These are phyloP conservation scores for Porites evermanni DNA, from an alignment of 92 coral and sea anemone genomes.

Conservation along the genomic window DNA sequence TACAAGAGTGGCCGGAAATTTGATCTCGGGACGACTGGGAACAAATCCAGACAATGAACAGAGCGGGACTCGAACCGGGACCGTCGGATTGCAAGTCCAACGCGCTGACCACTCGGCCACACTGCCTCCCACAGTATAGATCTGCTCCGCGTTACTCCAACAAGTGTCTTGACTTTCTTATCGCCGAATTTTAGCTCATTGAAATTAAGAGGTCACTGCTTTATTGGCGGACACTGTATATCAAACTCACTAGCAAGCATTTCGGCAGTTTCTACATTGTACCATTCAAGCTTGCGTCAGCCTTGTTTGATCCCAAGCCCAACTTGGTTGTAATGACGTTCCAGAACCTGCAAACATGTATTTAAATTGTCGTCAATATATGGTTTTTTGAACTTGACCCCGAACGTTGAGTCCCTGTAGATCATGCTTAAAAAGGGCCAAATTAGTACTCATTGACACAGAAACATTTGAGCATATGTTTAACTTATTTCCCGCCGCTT, in stretches of 20 bases:
- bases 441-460: neutral
- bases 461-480: constrained; percentile 20
- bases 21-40: too few species aligned
- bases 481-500: neutral
- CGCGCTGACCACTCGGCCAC: too few species aligned
- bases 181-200: too few species aligned
- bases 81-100: too few species aligned
- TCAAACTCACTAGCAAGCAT: constrained; percentile 17
- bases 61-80: too few species aligned
- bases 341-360: constrained; percentile 28
- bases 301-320: constrained; percentile 8
- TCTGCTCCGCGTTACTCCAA: too few species aligned
- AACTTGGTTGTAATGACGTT: neutral
- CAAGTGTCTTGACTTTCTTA: too few species aligned
- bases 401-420: constrained; percentile 8
- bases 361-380: constrained; percentile 17
- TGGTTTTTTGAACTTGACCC: constrained; percentile 10
- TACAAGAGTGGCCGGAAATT: too few species aligned
- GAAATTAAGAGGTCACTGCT: neutral
- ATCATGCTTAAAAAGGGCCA: constrained; percentile 39
- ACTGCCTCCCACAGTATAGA: too few species aligned
- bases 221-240: neutral
- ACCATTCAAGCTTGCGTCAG: constrained; percentile 23
- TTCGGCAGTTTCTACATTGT: constrained; percentile 30
- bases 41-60: too few species aligned